Base-by-base conservation (phyloP, 2,888 invertebrate genomes). In the Epirrhoe alternata region DNA sequence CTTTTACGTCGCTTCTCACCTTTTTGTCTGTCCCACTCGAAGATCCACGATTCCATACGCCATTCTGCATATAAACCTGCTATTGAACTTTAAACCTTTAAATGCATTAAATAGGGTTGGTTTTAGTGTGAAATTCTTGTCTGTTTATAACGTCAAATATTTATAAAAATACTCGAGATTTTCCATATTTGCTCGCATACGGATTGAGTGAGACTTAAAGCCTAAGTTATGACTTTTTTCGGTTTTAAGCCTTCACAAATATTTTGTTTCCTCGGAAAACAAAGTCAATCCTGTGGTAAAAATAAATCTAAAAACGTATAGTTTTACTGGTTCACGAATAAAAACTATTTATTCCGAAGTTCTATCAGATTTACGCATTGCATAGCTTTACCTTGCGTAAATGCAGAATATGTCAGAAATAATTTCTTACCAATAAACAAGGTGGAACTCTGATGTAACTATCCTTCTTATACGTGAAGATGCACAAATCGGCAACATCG, bases 1-100 rank as follows among this genome's bases (percentile, higher is more conserved):
- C 88, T 87, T 87, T 86, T 82, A 81, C 85, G 80, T 82, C 77
- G 80, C 77, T 77, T 77, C 77, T 76, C 77, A 83, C 83, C 82
- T 86, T 86, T 86, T 81, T 86, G 85, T 86, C 84, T 81, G 83
- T 78, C 78, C 78, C 83, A 81, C 83, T 72, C 66, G 71, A 75
- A 78, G 77, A 76, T 74, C 74, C 74, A 67, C 73, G 77, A 77
- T 78, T 84, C 80, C 74, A 74, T 75, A 69, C 73, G 74, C 72
- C 61, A 56, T 63, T 71, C 67, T 57, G 68, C 76, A 72, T 68
- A 65, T 68, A 0, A 5, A 5, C 1, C 33, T 7, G 31, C 14
- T 55, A 51, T 16, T 0, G 8, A 12, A 66, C 6, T 60, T 8
- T 62, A 5, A 33, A 42, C 63, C 12, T 45, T 66, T 45, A 31